Percentiles rank a stretch among this genome's conserved stretches.
Evolutionary conservation across 2,113 vertebrate genomes (phyloP).

Genomic region (Catagonus wagneri): DNA sequence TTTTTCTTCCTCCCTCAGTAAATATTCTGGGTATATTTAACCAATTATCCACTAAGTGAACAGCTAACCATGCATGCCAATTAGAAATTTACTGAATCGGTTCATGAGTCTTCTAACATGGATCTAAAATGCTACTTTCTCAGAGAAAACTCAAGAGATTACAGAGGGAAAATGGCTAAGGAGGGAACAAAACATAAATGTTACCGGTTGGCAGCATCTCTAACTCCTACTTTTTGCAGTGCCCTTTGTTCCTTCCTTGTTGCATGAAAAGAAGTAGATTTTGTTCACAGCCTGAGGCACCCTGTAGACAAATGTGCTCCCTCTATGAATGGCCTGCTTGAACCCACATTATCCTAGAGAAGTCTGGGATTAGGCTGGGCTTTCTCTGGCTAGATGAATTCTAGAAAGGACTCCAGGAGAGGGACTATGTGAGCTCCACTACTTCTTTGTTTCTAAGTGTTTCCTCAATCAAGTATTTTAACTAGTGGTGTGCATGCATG

Average conservation of each 20-base stretch:
- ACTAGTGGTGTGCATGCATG: background rate
- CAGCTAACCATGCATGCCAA: conserved; percentile 50
- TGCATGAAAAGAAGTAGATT: conserved; percentile 56
- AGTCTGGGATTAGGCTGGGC: background rate
- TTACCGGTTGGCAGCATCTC: background rate
- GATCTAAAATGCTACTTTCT: conserved; percentile 42
- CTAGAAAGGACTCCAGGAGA: conserved; percentile 11
- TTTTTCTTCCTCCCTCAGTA: conserved; percentile 5
- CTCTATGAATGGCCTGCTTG: background rate
- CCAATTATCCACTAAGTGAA: conserved; percentile 67
- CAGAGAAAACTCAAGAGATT: conserved; percentile 25
- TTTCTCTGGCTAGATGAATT: background rate
- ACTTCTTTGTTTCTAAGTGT: background rate
- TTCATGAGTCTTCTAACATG: conserved; percentile 42
- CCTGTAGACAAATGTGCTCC: conserved; percentile 14
- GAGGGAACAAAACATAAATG: conserved; percentile 49
- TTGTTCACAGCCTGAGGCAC: conserved; percentile 42
- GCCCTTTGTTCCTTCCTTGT: conserved; percentile 53
- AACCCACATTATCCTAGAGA: conserved; percentile 21
- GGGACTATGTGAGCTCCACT: background rate
- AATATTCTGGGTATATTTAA: conserved; percentile 70
- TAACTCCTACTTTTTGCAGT: conserved; percentile 49
- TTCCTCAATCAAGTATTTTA: conserved; percentile 9
- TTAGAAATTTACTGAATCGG: conserved; percentile 58
- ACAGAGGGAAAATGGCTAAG: conserved; percentile 1